Base-by-base conservation (phyloP, 2,797 vertebrate species). In the Eulemur albifrons region DNA sequence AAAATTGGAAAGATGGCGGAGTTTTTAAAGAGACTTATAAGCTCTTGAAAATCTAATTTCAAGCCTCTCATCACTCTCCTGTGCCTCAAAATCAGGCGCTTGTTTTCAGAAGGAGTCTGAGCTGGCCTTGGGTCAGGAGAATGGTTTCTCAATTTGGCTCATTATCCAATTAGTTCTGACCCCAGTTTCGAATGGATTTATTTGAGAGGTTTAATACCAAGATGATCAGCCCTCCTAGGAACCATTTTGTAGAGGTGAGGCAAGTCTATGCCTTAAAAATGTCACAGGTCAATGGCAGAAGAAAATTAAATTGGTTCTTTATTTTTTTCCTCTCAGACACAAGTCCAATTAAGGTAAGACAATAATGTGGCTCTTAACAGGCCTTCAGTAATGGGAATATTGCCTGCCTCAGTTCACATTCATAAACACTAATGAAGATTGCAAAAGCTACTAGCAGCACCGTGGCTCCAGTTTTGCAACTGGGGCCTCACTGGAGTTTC, bases 331-430 rank as follows among this genome's bases (percentile, higher is more conserved):
- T 95, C 48, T 87, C 93, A 81, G 89, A 87, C 93, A 96, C 88
- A 76, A 98, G 76, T 92, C 96, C 90, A 97, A 80, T 96, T 97
- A 98, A 98, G 96, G 83, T 21, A 1, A 97, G 97, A 96, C 80
- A 91, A 93, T 97, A 98, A 97, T 85, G 94, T 83, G 96, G 79
- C 95, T 97, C 94, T 97, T 97, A 95, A 73, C 79, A 97, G 93
- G 92, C 93, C 97, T 96, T 98, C 95, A 87, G 87, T 91, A 97
- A 98, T 72, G 32, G 77, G 83, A 48, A 32, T 65, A 94, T 97
- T 93, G 95, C 90, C 54, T 40, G 91, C 95, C 96, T 96, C 95
- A 61, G 61, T 96, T 98, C 93, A 96, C 97, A 94, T 95, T 98
- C 88, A 85, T 97, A 96, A 97, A 92, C 70, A 87, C 94, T 94